Conservation (phyloP, 2,113 vertebrate species). For the Cygnus buccinator region DNA sequence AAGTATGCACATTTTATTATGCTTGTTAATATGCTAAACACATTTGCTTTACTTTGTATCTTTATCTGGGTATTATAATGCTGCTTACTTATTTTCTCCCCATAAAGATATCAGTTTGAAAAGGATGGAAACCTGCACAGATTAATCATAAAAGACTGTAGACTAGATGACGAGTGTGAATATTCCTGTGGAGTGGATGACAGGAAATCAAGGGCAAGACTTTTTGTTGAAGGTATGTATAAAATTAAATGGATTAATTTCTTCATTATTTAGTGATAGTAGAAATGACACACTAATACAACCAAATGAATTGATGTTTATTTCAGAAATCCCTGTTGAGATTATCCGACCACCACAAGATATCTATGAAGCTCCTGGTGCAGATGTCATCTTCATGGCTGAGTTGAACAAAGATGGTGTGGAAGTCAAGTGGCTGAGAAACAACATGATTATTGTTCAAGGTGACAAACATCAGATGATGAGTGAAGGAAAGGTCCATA, state of each 20-base stretch:
- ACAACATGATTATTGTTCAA: constrained; percentile 96
- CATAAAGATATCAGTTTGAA: constrained; percentile 90
- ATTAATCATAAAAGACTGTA: constrained; percentile 90
- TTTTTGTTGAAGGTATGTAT: constrained; percentile 93
- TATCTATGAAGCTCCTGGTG: constrained; percentile 88
- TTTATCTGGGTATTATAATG: constrained; percentile 28
- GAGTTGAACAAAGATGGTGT: constrained; percentile 98
- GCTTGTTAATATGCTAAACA: not conserved
- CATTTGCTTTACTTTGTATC: not conserved
- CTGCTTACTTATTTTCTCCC: not conserved
- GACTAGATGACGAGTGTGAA: constrained; percentile 96
- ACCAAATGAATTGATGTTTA: not conserved
- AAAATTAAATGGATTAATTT: not conserved
- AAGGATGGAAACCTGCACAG: constrained; percentile 89
- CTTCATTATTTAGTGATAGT: not conserved
- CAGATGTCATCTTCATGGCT: constrained; percentile 90
- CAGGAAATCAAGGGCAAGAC: constrained; percentile 90
- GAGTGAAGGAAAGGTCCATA: constrained; percentile 93
- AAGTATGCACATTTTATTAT: constrained; percentile 79
- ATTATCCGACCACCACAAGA: constrained; percentile 94
- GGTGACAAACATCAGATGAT: constrained; percentile 99
- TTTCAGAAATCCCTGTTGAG: constrained; percentile 94
- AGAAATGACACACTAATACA: not conserved
- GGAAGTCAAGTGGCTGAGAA: constrained; percentile 96
- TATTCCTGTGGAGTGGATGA: constrained; percentile 97